These are phyloP conservation scores for Pollicipes pollicipes DNA, from an alignment of 1,140 invertebrate genomes.

Conservation along the genomic window DNA sequence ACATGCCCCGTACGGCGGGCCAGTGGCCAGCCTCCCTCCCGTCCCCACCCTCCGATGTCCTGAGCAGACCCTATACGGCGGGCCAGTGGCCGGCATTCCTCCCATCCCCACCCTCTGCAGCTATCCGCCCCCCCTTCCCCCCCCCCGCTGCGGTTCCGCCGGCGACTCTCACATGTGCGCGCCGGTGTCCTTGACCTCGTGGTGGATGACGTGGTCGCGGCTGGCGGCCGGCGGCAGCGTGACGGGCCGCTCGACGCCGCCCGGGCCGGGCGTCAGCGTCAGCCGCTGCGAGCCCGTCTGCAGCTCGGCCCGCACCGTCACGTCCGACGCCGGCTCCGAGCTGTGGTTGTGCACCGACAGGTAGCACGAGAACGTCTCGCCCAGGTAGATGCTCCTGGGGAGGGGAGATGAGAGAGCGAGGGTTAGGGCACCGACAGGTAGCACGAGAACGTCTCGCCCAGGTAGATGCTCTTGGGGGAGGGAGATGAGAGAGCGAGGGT, in stretches of 20 bases:
- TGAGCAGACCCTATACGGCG: too few species aligned
- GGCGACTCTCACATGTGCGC: constrained; percentile 68
- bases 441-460: not conserved
- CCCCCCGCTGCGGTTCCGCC: too few species aligned
- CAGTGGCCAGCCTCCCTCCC: too few species aligned
- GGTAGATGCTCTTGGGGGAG: constrained; percentile 7
- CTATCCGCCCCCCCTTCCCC: too few species aligned
- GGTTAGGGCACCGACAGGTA: not conserved
- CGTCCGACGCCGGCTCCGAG: constrained; percentile 55
- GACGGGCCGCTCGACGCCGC: constrained; percentile 32
- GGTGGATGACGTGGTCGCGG: constrained; percentile 84
- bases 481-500: constrained; percentile 5
- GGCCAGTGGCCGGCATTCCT: too few species aligned
- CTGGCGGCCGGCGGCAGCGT: constrained; percentile 63
- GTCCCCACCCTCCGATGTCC: too few species aligned
- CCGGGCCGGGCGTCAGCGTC: constrained; percentile 38
- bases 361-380: constrained; percentile 95
- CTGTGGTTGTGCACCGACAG: constrained; percentile 94
- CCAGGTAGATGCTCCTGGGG: constrained; percentile 60
- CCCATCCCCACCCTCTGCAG: too few species aligned
- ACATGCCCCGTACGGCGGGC: too few species aligned
- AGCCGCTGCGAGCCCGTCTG: constrained; percentile 79
- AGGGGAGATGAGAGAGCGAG: constrained; percentile 16
- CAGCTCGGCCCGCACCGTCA: constrained; percentile 67
- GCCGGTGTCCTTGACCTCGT: constrained; percentile 95